Evolutionary conservation across 2,888 invertebrate genomes (phyloP).

Genomic region (Xiphydria camelus): DNA sequence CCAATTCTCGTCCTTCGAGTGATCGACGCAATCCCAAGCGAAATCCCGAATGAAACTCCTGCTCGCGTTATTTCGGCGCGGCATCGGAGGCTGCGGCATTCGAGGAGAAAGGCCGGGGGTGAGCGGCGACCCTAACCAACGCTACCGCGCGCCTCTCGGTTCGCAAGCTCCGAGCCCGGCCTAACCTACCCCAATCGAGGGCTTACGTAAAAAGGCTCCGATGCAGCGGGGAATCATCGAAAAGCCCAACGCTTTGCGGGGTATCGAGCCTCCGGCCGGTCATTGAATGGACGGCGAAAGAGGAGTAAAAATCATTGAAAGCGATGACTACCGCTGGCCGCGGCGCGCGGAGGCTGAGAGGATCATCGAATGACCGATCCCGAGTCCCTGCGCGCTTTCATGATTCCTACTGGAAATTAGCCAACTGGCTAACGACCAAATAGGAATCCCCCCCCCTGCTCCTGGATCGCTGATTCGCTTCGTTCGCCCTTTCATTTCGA

Average conservation of each 20-base stretch:
- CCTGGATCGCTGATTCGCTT: conserved; percentile 19
- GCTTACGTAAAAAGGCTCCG: conserved; percentile 32
- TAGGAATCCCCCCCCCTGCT: conserved; percentile 34
- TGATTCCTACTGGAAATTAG: conserved; percentile 58
- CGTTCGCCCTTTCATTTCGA: conserved; percentile 28
- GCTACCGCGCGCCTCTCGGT: conserved; percentile 21
- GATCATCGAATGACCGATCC: conserved; percentile 55
- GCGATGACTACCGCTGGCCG: conserved; percentile 46
- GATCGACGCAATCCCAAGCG: no score
- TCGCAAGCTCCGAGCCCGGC: conserved; percentile 27
- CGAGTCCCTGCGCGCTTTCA: conserved; percentile 44
- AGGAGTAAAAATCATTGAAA: conserved; percentile 56
- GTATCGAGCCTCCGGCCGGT: conserved; percentile 28
- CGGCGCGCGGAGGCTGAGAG: conserved; percentile 38
- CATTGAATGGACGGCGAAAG: conserved; percentile 55
- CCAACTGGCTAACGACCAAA: conserved; percentile 58
- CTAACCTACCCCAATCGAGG: conserved; percentile 53
- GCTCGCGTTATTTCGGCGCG: not conserved
- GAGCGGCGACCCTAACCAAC: conserved; percentile 22
- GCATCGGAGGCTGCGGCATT: not conserved
- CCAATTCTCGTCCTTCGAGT: no score
- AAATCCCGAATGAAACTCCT: not conserved
- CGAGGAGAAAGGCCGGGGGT: conserved; percentile 12
- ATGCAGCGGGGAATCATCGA: conserved; percentile 33
- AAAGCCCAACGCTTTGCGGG: conserved; percentile 37